A percentile compares a stretch with the other conserved stretches of the same genome.
Evolutionary conservation across 2,888 invertebrate species (phyloP).

Genomic region (Harmothoe impar): DNA sequence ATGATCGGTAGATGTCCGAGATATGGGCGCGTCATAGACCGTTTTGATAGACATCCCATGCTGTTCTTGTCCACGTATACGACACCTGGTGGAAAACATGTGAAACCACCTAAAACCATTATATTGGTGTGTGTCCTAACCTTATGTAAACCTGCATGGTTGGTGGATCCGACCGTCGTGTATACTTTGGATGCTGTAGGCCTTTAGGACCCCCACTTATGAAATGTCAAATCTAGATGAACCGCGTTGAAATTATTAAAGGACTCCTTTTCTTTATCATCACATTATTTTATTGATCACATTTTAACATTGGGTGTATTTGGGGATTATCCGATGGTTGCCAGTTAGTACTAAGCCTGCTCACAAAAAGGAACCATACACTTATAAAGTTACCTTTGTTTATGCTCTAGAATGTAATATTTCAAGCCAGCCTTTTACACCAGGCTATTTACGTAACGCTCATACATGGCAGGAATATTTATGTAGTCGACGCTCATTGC

Average conservation of each 20-base stretch:
- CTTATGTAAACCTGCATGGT: too few species aligned
- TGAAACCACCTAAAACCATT: too few species aligned
- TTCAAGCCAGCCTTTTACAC: background rate
- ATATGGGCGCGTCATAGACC: too few species aligned
- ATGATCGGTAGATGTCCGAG: too few species aligned
- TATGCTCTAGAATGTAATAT: background rate
- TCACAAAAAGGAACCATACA: conserved; percentile 18
- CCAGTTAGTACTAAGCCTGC: conserved; percentile 37
- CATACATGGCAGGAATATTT: conserved; percentile 22
- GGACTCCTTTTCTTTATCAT: conserved; percentile 11
- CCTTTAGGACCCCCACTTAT: too few species aligned
- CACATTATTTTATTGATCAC: conserved; percentile 62
- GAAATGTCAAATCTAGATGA: too few species aligned
- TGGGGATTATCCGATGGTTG: conserved; percentile 42
- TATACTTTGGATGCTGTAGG: too few species aligned
- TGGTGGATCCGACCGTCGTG: too few species aligned
- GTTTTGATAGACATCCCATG: too few species aligned
- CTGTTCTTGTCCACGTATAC: too few species aligned
- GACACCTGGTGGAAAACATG: too few species aligned
- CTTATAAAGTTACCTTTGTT: conserved; percentile 1
- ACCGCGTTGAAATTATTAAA: background rate
- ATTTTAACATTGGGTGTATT: conserved; percentile 52
- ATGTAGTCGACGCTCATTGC: background rate
- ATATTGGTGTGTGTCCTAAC: too few species aligned
- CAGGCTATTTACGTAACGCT: background rate